These are phyloP conservation scores for Symphodus melops DNA, from an alignment of 2,113 vertebrate genomes.

Conservation along the genomic window DNA sequence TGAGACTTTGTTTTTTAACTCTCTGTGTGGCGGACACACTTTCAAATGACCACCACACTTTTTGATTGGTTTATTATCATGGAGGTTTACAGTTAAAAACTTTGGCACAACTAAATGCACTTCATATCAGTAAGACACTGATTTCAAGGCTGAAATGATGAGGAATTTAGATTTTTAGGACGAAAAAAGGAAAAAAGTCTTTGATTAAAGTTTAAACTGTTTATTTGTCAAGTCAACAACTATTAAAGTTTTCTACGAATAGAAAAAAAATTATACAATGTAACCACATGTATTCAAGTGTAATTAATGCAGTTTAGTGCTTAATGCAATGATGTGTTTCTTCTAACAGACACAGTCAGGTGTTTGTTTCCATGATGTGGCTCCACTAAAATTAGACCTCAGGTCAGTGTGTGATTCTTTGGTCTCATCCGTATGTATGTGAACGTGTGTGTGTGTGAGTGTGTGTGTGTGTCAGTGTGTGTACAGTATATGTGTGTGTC, in stretches of 20 bases:
- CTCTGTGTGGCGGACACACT: neutral
- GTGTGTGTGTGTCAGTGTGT: constrained; percentile 3
- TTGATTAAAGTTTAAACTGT: too few species aligned
- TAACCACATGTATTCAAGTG: neutral
- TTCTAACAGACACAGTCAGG: constrained; percentile 70
- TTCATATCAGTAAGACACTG: too few species aligned
- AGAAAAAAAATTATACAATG: neutral
- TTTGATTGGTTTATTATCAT: neutral
- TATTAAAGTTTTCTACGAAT: too few species aligned
- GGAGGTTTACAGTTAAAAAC: too few species aligned
- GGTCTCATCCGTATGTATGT: constrained; percentile 35
- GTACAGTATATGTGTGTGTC: neutral
- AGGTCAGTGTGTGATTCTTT: constrained; percentile 65
- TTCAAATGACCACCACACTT: neutral
- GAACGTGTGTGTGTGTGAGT: constrained; percentile 9
- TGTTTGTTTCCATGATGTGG: constrained; percentile 64
- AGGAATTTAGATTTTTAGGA: too few species aligned
- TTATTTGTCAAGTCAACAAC: too few species aligned
- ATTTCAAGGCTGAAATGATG: too few species aligned
- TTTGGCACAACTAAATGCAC: too few species aligned
- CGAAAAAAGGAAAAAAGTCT: too few species aligned
- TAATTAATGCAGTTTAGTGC: constrained; percentile 30
- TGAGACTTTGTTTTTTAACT: neutral
- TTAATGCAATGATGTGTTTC: constrained; percentile 40
- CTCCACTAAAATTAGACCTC: constrained; percentile 73